Evolutionary conservation across 2,888 invertebrate species (phyloP), one percentile per base, ranked within the genome.

Genomic region (Melinaea menophilus): DNA sequence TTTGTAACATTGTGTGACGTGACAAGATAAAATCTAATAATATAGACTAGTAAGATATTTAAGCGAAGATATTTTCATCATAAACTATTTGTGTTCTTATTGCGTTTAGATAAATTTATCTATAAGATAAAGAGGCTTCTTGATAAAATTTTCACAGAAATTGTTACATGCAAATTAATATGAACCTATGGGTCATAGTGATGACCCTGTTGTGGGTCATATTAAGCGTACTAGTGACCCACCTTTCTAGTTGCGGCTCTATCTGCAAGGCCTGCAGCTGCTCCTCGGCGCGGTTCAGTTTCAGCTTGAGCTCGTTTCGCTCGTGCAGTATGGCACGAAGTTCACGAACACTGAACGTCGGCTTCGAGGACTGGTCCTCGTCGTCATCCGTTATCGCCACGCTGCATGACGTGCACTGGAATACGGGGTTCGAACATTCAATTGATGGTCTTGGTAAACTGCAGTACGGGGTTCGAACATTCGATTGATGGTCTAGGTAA

Each of bases 231-330:
- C 1, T 3, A 41, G 9, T 59, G 31, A 54, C 41, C 59, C 47
- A 88, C 88, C 90, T 89, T 68, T 89, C 88, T 0, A 81, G 85
- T 67, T 79, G 82, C 55, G 81, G 82, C 55, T 84, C 86, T 1
- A 84, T 92, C 81, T 95, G 92, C 78, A 94, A 93, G 61, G 94
- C 92, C 70, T 94, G 95, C 70, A 99, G 85, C 85, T 98, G 98
- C 75, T 98, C 98, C 83, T 98, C 97, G n/a, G 98, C 93, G 79
- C 97, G 96, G 77, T 95, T 95, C 59, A 99, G 95, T 79, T 95
- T 94, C n/a, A 96, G 95, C 79, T 98, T 97, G 61, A 99, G 92
- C 80, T 97, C 97, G 87, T 99, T 99, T 65, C 98, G 93, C 88
- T 99, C 98, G 81, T 95, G 94, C 35, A 98, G 88, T 70, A 98